These are phyloP conservation scores for Chrysopa pallens DNA, from an alignment of 1,140 invertebrate species.

Conservation along the genomic window DNA sequence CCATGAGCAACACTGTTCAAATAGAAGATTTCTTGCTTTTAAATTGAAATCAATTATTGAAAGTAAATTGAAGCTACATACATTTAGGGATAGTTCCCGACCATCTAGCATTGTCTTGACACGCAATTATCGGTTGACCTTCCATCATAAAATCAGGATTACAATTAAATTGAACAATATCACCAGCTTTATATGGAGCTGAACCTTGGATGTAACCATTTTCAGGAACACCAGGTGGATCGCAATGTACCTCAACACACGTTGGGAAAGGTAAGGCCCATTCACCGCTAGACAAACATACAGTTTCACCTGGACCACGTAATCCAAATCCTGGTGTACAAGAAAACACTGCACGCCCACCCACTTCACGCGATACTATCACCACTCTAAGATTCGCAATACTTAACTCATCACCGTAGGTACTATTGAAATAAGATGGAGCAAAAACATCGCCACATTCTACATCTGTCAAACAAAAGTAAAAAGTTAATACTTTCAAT, in stretches of 20 bases:
- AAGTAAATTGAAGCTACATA: slow-evolving; percentile 23
- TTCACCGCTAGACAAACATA: slow-evolving; percentile 57
- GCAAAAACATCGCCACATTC: slow-evolving; percentile 48
- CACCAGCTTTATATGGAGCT: slow-evolving; percentile 57
- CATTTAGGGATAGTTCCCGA: slow-evolving; percentile 67
- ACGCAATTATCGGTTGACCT: slow-evolving; percentile 64
- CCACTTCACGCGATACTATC: slow-evolving; percentile 53
- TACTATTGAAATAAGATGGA: slow-evolving; percentile 2
- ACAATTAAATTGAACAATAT: slow-evolving; percentile 71
- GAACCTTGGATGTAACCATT: slow-evolving; percentile 59
- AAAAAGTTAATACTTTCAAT: too few species aligned
- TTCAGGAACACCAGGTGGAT: slow-evolving; percentile 43
- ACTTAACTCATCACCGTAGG: slow-evolving; percentile 20
- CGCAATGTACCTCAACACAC: slow-evolving; percentile 64
- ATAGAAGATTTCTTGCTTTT: too few species aligned
- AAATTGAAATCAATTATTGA: too few species aligned
- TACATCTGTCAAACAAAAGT: slow-evolving; percentile 29
- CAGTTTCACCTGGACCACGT: slow-evolving; percentile 49
- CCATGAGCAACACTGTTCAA: too few species aligned
- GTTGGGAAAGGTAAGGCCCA: slow-evolving; percentile 59
- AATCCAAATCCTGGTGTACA: slow-evolving; percentile 63
- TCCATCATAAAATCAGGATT: slow-evolving; percentile 76
- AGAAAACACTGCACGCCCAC: slow-evolving; percentile 56
- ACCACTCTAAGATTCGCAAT: slow-evolving; percentile 39
- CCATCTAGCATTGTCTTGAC: slow-evolving; percentile 78